A percentile compares a stretch with the other conserved stretches of the same genome.
Evolutionary conservation across 2,113 vertebrate genomes (phyloP).

Genomic region (Oxygymnocypris stewartii): DNA sequence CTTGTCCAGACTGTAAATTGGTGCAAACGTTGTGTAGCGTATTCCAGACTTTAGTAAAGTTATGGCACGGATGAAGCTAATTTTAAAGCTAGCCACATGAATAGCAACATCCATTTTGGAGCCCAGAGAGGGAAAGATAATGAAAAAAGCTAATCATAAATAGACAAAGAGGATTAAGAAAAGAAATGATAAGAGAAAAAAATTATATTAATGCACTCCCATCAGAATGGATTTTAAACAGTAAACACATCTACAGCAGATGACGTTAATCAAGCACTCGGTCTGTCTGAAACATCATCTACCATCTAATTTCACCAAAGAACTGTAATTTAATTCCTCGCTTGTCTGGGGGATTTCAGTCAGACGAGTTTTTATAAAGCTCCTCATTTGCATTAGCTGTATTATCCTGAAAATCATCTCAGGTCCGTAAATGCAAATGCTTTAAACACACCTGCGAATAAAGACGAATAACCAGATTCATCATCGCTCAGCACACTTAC

Average conservation of each 20-base stretch:
- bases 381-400: slow-evolving; percentile 31
- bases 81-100: background rate
- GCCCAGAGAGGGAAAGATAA: background rate
- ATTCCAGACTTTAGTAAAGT: background rate
- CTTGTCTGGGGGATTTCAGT: slow-evolving; percentile 31
- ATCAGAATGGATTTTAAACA: background rate
- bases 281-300: background rate
- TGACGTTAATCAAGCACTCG: slow-evolving; percentile 18
- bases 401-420: background rate
- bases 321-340: slow-evolving; percentile 26
- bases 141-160: slow-evolving; percentile 3
- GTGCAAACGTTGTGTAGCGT: too few species aligned
- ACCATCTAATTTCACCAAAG: background rate
- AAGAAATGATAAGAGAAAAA: background rate
- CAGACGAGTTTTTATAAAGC: background rate
- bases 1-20: too few species aligned
- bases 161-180: background rate
- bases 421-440: background rate
- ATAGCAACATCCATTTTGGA: background rate
- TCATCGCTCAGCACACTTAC: background rate
- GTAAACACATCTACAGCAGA: too few species aligned
- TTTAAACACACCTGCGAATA: slow-evolving; percentile 3
- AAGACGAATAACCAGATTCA: background rate
- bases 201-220: background rate
- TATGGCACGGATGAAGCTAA: too few species aligned